Conservation (phyloP, 2,888 invertebrate genomes). For the Tanytarsus gracilentus region DNA sequence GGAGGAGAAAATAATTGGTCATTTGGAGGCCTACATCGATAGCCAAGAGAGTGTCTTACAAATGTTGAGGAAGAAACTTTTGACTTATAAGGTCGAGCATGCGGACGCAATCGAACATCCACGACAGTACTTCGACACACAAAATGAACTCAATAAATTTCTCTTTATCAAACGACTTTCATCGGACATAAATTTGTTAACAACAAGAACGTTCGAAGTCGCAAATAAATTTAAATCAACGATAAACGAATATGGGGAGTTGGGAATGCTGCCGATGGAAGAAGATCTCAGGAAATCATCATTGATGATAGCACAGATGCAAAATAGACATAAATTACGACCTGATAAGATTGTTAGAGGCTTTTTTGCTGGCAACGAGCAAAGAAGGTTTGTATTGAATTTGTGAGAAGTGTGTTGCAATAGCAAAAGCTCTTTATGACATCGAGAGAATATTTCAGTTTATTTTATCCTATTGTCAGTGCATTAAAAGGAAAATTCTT, state of each 20-base stretch:
- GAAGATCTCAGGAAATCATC: slow-evolving; percentile 5
- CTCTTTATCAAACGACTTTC: slow-evolving; percentile 14
- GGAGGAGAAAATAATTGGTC: slow-evolving; percentile 4
- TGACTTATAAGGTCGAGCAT: slow-evolving; percentile 22
- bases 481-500: no score
- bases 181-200: background rate
- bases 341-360: slow-evolving; percentile 17
- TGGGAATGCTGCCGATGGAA: background rate
- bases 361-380: slow-evolving; percentile 1
- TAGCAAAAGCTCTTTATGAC: no score
- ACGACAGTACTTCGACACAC: slow-evolving; percentile 1
- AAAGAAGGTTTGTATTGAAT: background rate
- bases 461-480: no score
- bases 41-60: slow-evolving; percentile 23
- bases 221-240: slow-evolving; percentile 17
- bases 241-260: background rate
- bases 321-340: background rate
- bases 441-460: no score
- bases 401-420: background rate
- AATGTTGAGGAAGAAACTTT: slow-evolving; percentile 17
- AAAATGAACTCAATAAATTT: slow-evolving; percentile 15
- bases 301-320: background rate
- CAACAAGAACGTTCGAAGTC: background rate
- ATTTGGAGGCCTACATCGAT: slow-evolving; percentile 16
- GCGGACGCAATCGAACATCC: background rate